Percentiles rank a stretch among this genome's conserved stretches.
These are phyloP conservation scores for Telmatochromis sp. DNA, from an alignment of 2,113 vertebrate genomes.

Conservation along the genomic window DNA sequence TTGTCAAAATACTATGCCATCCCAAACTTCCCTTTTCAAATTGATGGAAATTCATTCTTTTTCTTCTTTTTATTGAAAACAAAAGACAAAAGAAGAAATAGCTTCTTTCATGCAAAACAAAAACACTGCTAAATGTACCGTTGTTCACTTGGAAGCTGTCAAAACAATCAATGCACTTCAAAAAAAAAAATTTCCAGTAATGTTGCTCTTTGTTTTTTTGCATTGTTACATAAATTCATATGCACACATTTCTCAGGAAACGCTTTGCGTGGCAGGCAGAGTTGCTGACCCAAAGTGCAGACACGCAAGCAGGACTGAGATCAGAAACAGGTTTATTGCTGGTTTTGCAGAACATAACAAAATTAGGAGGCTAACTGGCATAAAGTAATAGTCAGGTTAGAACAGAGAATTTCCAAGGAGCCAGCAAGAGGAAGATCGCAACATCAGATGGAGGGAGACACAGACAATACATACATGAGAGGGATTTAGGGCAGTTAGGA, in stretches of 20 bases:
- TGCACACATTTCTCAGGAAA: not conserved
- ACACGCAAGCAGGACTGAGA: not conserved
- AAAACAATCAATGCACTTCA: not conserved
- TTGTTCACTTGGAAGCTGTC: not conserved
- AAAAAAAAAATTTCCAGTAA: fast-evolving
- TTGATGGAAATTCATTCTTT: not conserved
- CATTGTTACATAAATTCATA: not conserved
- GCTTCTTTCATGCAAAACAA: not conserved
- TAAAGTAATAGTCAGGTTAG: not conserved
- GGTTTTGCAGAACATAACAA: not conserved
- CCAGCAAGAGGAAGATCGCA: not conserved
- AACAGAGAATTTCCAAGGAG: not conserved
- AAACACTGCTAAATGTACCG: not conserved
- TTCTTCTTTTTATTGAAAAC: not conserved
- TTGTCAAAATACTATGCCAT: not conserved
- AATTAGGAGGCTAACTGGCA: not conserved
- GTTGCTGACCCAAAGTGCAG: not conserved
- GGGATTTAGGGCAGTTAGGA: not conserved
- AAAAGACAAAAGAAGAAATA: not conserved
- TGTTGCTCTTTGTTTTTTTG: not conserved
- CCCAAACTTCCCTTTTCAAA: not conserved
- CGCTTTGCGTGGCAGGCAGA: not conserved
- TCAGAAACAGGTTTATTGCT: not conserved
- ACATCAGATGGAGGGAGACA: not conserved
- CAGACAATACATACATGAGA: not conserved